Base-by-base conservation (phyloP, 2,888 invertebrate species). In the Chrysina gloriosa region DNA sequence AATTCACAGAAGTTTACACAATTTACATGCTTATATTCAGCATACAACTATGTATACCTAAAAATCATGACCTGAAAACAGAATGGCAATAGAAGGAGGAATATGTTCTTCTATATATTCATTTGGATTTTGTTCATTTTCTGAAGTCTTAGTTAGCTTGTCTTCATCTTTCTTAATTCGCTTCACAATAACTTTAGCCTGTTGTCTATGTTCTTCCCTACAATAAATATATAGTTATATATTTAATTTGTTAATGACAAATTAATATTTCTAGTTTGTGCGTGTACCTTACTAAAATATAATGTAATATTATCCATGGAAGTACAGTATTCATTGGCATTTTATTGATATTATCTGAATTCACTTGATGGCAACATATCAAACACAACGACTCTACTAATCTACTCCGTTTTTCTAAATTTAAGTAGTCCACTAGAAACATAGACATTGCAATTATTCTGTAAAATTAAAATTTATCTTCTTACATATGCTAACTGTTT, bases 221-320 rank as follows among this genome's bases (percentile, higher is more conserved):
- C 39, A 66, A 29, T 21, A 14, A 14, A 45, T 42, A 25, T 31
- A 11, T 42, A 23, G 16, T 63, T 6, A 16, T 23, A 65, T 52
- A 19, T 21, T 64, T 58, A 63, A 65, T 75, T 75, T 77, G n/a
- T n/a, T n/a, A n/a, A n/a, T n/a, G n/a, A n/a, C n/a, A n/a, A n/a
- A n/a, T n/a, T n/a, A n/a, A n/a, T n/a, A n/a, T n/a, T n/a, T n/a
- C n/a, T n/a, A n/a, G n/a, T n/a, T n/a, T n/a, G n/a, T n/a, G n/a
- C n/a, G n/a, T n/a, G n/a, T 78, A 86, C 86, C 88, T 85, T 71
- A 91, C 88, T 56, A 96, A 84, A 71, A 96, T 87, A 75, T 90
- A 90, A 83, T 95, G 93, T 74, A 96, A 84, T 67, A 96, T 84
- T 67, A 95, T 90, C 95, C 95, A 96, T 3, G 95, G 93, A 2